These are phyloP conservation scores for Hydropsyche betteni DNA, from an alignment of 2,888 invertebrate genomes.

Conservation along the genomic window DNA sequence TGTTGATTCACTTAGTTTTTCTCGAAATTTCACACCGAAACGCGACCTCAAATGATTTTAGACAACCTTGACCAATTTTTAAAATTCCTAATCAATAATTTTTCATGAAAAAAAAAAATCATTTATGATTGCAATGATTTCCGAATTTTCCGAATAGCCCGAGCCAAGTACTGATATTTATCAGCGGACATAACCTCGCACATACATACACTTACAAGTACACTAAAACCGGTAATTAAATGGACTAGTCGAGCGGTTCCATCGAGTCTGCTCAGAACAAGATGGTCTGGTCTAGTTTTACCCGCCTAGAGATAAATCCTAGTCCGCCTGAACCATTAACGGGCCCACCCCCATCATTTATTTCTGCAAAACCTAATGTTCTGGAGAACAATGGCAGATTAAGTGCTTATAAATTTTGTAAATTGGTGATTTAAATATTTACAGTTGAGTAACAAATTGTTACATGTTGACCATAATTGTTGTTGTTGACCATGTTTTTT, in stretches of 20 bases:
- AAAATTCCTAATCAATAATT: background rate
- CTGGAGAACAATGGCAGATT: background rate
- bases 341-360: background rate
- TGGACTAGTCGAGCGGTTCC: slow-evolving; percentile 9
- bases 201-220: background rate
- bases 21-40: background rate
- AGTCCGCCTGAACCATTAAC: no score
- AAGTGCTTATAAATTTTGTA: no score
- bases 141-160: no score
- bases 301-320: no score
- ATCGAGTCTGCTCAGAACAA: slow-evolving; percentile 4
- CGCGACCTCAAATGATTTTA: background rate
- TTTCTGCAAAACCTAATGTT: background rate
- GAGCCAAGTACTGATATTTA: no score
- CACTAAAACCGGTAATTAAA: slow-evolving; percentile 20
- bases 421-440: no score
- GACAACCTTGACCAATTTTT: background rate
- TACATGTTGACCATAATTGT: no score
- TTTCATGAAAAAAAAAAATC: background rate
- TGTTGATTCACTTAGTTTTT: no score
- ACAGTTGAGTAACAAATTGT: no score
- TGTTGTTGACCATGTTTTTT: no score
- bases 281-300: slow-evolving; percentile 19
- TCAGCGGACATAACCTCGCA: no score
- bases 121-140: background rate